Evolutionary conservation across 2,888 invertebrate genomes (phyloP), one percentile per base, ranked within the genome.

Genomic region (Drosophila tripunctata): DNA sequence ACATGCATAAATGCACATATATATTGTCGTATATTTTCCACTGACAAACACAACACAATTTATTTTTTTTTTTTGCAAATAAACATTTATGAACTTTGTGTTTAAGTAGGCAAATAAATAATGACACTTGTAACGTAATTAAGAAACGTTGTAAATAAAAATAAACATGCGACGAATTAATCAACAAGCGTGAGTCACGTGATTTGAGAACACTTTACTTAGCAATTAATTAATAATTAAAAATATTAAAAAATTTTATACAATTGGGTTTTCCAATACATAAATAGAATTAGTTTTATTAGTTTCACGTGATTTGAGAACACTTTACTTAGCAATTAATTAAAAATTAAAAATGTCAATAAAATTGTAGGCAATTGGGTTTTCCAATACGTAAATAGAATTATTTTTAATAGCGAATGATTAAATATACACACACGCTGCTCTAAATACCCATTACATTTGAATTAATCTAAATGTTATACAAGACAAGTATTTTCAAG

Each of bases 171-270:
- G 27, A 7, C 1, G 35, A 17, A 30, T 52, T 52, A 31, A 62
- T 63, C 31, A 14, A 6, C 57, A 35, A 45, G 14, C 33, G 33
- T 63, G 56, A 57, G 17, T 68, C 56, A 62, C 51, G 62, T 36
- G 36, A 22, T 5, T 33, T 8, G 1, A 8, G n/a, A 8, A 5
- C 6, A 21, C n/a, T 19, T 21, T 21, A 4, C 30, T 21, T 41
- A n/a, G 8, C 19, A 10, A 21, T n/a, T 22, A 22, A 17, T 21
- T 52, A 6, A 10, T n/a, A n/a, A n/a, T n/a, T n/a, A 8, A 12
- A 38, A 19, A 27, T 51, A 3, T n/a, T 31, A 38, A 51, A n/a
- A n/a, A n/a, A n/a, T n/a, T n/a, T n/a, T n/a, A n/a, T n/a, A n/a
- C n/a, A n/a, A n/a, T n/a, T n/a, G n/a, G n/a, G n/a, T n/a, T n/a